Evolutionary conservation across 2,888 invertebrate species (phyloP).

Genomic region (Acrocera orbiculus): DNA sequence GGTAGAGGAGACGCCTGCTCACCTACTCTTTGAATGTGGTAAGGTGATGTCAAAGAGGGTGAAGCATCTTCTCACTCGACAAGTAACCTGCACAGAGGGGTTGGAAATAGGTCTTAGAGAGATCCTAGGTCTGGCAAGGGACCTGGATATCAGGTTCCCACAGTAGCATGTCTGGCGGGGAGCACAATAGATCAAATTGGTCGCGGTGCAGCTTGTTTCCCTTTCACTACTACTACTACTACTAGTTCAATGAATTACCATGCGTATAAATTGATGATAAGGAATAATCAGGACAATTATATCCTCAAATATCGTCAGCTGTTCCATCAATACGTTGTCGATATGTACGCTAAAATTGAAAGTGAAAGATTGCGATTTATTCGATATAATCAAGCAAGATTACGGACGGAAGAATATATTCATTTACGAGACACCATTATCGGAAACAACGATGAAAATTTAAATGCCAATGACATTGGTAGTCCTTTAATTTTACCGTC

Average conservation of each 20-base stretch:
- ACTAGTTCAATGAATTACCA: constrained; percentile 17
- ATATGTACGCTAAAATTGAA: constrained; percentile 22
- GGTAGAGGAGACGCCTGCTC: too few relatives aligned
- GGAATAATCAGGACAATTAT: constrained; percentile 11
- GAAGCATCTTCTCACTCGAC: too few relatives aligned
- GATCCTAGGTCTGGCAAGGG: too few relatives aligned
- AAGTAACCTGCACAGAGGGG: too few relatives aligned
- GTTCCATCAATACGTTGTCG: constrained; percentile 20
- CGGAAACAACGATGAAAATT: neutral
- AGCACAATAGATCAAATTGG: too few relatives aligned
- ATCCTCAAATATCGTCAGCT: constrained; percentile 14
- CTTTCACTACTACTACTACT: too few relatives aligned
- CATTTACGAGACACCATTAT: neutral
- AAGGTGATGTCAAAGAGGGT: too few relatives aligned
- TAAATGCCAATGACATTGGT: constrained; percentile 3
- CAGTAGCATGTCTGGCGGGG: too few relatives aligned
- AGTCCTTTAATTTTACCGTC: constrained; percentile 15
- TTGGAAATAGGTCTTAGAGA: too few relatives aligned
- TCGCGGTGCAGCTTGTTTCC: too few relatives aligned
- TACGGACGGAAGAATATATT: constrained; percentile 1
- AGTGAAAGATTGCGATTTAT: constrained; percentile 15
- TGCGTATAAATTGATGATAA: constrained; percentile 15
- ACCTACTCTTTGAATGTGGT: too few relatives aligned
- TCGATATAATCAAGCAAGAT: neutral
- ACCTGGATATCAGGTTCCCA: too few relatives aligned